Evolutionary conservation across 1,140 invertebrate species (phyloP).

Genomic region (Odontomachus brunneus): DNA sequence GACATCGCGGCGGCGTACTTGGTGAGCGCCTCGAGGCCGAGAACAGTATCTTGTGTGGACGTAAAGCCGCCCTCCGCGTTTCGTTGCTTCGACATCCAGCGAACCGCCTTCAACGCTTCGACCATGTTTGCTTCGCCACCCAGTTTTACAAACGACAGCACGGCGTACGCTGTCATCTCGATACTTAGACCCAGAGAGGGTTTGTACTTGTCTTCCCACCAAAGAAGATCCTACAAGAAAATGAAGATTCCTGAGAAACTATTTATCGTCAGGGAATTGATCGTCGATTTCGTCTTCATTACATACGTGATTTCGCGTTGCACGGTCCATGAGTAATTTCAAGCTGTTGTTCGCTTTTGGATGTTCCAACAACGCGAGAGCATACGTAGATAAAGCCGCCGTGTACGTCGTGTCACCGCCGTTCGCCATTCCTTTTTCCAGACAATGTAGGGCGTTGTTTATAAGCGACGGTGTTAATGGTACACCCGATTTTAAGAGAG

Average conservation of each 20-base stretch:
- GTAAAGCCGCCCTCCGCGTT: conserved; percentile 92
- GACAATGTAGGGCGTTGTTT: conserved; percentile 86
- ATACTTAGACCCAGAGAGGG: conserved; percentile 85
- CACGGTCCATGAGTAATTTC: conserved; percentile 73
- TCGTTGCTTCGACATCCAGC: conserved; percentile 91
- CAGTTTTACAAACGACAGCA: conserved; percentile 88
- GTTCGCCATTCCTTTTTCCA: conserved; percentile 81
- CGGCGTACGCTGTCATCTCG: conserved; percentile 91
- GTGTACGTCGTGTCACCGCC: conserved; percentile 84
- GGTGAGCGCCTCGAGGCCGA: conserved; percentile 89
- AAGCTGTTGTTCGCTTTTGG: conserved; percentile 79
- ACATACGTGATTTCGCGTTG: conserved; percentile 78
- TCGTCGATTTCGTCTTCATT: background rate
- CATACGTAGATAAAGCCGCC: conserved; percentile 87
- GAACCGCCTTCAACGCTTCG: conserved; percentile 86
- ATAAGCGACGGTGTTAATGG: conserved; percentile 82
- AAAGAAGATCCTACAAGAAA: conserved; percentile 77
- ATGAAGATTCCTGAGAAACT: background rate
- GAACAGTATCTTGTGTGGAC: conserved; percentile 90
- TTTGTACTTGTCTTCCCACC: conserved; percentile 84
- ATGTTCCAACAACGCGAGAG: conserved; percentile 86
- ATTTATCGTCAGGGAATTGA: background rate
- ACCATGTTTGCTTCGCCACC: conserved; percentile 87
- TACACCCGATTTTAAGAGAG: conserved; percentile 87
- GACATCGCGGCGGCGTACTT: conserved; percentile 85